Conservation (phyloP, 2,797 vertebrate genomes). For the Centropyge bicolor region DNA sequence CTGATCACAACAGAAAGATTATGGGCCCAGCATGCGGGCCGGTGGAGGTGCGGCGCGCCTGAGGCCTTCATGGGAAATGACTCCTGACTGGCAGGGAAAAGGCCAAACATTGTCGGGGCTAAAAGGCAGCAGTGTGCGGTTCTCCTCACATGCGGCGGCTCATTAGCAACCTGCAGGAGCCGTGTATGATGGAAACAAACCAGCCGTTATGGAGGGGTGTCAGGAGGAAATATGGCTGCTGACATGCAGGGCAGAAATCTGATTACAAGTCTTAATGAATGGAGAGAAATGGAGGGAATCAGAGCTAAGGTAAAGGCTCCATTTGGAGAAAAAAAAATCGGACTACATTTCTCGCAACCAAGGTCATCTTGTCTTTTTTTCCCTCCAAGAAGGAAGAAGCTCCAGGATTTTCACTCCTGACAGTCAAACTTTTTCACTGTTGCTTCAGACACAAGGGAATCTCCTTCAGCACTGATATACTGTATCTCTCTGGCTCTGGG, state of each 20-base stretch:
- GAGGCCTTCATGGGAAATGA: constrained; percentile 91
- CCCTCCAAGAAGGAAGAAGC: constrained; percentile 24
- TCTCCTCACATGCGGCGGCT: constrained; percentile 80
- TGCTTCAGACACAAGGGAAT: constrained; percentile 42
- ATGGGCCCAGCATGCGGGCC: constrained; percentile 72
- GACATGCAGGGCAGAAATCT: constrained; percentile 84
- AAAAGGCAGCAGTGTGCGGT: constrained; percentile 88
- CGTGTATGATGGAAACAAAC: constrained; percentile 86
- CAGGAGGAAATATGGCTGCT: constrained; percentile 79
- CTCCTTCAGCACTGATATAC: constrained; percentile 44
- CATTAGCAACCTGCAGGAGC: constrained; percentile 86
- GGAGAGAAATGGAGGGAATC: constrained; percentile 60
- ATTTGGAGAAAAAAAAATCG: constrained; percentile 77
- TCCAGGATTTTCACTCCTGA: constrained; percentile 39
- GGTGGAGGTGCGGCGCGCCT: constrained; percentile 75
- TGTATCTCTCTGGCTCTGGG: constrained; percentile 31
- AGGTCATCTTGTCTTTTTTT: constrained; percentile 23
- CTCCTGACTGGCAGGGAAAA: constrained; percentile 88
- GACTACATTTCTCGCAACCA: constrained; percentile 25
- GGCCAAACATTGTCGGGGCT: constrained; percentile 77
- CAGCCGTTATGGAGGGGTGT: constrained; percentile 83
- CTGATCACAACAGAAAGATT: constrained; percentile 88
- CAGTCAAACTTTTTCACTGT: constrained; percentile 27
- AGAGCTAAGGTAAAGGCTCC: constrained; percentile 64
- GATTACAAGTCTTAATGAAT: constrained; percentile 80